Conservation (phyloP, 2,888 invertebrate genomes). For the Elysia crispata region DNA sequence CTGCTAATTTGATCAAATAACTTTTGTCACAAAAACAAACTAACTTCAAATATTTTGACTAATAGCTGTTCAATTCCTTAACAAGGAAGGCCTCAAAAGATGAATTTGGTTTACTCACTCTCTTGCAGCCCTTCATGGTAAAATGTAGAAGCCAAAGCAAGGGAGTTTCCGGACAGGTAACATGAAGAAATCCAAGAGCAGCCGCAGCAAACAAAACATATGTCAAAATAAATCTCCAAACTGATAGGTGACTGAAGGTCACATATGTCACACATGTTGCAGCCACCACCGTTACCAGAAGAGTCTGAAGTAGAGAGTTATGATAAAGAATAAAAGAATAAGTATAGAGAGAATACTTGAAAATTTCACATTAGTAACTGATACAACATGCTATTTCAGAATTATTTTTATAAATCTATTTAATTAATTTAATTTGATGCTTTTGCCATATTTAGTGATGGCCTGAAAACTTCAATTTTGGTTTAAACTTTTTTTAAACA, state of each 20-base stretch:
- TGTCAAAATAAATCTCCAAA: constrained; percentile 23
- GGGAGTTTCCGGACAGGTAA: constrained; percentile 20
- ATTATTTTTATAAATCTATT: too few species aligned
- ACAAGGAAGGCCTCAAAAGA: too few species aligned
- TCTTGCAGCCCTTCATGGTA: too few species aligned
- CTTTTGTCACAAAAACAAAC: too few species aligned
- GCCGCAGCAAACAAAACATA: constrained; percentile 16
- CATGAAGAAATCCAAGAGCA: constrained; percentile 14
- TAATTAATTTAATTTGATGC: too few species aligned
- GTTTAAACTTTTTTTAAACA: not conserved
- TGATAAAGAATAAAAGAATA: not conserved
- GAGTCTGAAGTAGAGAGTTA: constrained; percentile 14
- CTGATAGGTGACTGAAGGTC: constrained; percentile 5
- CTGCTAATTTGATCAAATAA: too few species aligned
- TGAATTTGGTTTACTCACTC: too few species aligned
- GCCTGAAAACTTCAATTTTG: not conserved
- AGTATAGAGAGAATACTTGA: too few species aligned
- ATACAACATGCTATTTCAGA: too few species aligned
- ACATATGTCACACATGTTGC: constrained; percentile 16
- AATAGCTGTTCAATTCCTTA: too few species aligned
- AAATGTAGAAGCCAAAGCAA: constrained; percentile 31
- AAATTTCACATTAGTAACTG: too few species aligned
- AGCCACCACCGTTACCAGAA: constrained; percentile 25
- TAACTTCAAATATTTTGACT: too few species aligned
- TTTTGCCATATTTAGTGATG: not conserved